Conservation (phyloP, 2,113 vertebrate species). For the Myanophis thanlyinensis region DNA sequence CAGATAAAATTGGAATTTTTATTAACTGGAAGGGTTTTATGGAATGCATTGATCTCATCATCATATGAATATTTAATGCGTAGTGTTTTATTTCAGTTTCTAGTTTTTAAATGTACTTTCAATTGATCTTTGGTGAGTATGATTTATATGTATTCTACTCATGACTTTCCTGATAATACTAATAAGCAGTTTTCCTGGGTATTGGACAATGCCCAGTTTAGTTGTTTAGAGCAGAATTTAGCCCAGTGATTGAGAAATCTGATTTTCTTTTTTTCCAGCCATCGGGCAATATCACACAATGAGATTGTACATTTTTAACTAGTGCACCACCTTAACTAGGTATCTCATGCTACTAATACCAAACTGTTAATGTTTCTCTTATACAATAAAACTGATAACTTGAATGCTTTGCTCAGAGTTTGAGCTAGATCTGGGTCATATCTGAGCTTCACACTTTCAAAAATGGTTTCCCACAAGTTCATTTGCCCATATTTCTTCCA, state of each 20-base stretch:
- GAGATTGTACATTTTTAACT: neutral
- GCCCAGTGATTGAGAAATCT: neutral
- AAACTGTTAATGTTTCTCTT: neutral
- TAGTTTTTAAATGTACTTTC: neutral
- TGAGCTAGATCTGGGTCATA: neutral
- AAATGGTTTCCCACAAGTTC: neutral
- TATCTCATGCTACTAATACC: neutral
- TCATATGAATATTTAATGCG: neutral
- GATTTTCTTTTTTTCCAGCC: neutral
- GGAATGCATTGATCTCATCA: neutral
- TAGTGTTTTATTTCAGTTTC: rapidly evolving
- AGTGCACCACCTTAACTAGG: neutral
- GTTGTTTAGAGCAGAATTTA: neutral
- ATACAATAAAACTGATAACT: neutral
- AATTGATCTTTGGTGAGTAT: rapidly evolving
- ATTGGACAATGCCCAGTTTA: neutral
- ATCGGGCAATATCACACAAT: neutral
- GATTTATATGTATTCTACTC: neutral
- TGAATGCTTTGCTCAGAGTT: neutral
- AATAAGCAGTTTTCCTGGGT: neutral
- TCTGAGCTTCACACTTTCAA: neutral
- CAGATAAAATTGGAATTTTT: neutral
- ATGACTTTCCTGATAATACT: neutral
- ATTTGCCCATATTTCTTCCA: neutral
- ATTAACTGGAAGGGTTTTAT: neutral